Evolutionary conservation across 2,113 vertebrate species (phyloP).

Genomic region (Poeciliopsis prolifica): DNA sequence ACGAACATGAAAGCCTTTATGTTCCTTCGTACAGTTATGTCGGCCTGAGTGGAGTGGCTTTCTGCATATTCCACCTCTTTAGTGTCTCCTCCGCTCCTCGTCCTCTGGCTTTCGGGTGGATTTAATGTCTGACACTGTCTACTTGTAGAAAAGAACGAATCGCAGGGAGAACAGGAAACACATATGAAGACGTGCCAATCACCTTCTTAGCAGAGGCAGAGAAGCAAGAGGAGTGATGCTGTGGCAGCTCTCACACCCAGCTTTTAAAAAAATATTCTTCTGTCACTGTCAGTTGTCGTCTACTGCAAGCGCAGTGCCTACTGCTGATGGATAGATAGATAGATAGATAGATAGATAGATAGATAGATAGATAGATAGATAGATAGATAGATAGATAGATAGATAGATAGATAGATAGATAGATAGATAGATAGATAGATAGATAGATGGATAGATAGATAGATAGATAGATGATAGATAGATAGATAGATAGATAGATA

Average conservation of each 20-base stretch:
- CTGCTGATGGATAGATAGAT: not conserved
- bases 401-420: too few relatives aligned
- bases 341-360: too few relatives aligned
- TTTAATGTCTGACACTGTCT: constrained; percentile 72
- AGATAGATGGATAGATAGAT: not conserved
- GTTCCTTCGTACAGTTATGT: constrained; percentile 13
- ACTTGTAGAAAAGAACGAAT: constrained; percentile 65
- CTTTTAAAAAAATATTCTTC: constrained; percentile 68
- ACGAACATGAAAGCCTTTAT: constrained; percentile 28
- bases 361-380: too few relatives aligned
- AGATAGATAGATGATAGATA: too few relatives aligned
- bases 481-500: too few relatives aligned
- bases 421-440: too few relatives aligned
- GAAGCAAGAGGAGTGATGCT: constrained; percentile 33
- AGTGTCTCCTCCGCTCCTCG: not conserved
- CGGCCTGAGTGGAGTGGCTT: not conserved
- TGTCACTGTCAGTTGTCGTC: constrained; percentile 75
- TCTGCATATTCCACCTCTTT: constrained; percentile 12
- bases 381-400: too few relatives aligned
- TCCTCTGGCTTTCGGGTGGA: constrained; percentile 19
- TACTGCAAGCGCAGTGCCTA: constrained; percentile 44
- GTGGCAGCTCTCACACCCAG: constrained; percentile 54
- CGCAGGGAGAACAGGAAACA: constrained; percentile 68
- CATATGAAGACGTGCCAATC: constrained; percentile 81
- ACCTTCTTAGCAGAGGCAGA: constrained; percentile 43